Base-by-base conservation (phyloP, 2,888 invertebrate genomes). In the Spodoptera picta region DNA sequence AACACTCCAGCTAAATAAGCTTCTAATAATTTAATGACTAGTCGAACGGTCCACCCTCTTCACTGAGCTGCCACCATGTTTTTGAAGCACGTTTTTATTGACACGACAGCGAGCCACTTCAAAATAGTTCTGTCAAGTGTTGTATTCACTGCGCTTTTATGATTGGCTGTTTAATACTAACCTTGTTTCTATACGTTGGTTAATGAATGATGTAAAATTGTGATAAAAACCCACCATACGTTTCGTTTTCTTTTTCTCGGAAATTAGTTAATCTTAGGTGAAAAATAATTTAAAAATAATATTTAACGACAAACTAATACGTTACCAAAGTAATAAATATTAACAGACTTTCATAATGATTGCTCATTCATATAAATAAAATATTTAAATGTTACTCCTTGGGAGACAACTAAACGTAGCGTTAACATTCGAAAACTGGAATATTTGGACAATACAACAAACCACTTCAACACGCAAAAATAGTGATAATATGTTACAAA, bases 1-100 rank as follows among this genome's bases (percentile, higher is more conserved):
- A 94, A 94, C 94, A 94, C 94, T 92, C 94, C 82, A 86, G 89
- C 93, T 87, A 88, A 93, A 90, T 94, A 94, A 94, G 94, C 94
- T 88, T 91, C 88, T 71, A 75, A 84, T 85, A 85, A 87, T 88
- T 88, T 90, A 88, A 90, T 90, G 88, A 92, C 88, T 93, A 92
- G 88, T 86, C 73, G 85, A 88, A 89, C 89, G 82, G 86, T 85
- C 87, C 90, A 89, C 90, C 92, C 87, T 88, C 85, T 86, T 91
- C 83, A 94, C 91, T 90, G 90, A 89, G 89, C 91, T 90, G 92
- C 94, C 92, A 94, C 93, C 94, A 94, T 94, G 90, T 92, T 94
- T 93, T 90, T 89, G 87, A 65, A 53, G 68, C 50, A 50, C 52
- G 75, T 75, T 77, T 77, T 70, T 45, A 45, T 60, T 63, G 54